phyloP scores from a whole-genome alignment of 2,797 vertebrate genomes.

The Nannoperca australis region DNA sequence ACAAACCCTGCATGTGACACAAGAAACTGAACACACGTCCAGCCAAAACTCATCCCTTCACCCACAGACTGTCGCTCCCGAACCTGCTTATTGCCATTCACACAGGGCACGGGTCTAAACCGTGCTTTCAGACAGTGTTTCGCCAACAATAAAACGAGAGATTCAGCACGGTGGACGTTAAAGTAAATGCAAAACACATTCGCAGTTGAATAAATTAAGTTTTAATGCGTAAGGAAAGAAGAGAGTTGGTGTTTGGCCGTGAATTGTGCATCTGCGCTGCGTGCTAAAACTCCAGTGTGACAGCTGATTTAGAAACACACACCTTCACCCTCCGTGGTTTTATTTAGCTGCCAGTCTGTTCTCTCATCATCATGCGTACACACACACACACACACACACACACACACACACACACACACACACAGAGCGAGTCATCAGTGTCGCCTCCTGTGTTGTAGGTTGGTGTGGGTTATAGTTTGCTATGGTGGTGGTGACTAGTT shows the following conservation, averaged over 20 bases:
- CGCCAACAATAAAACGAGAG: background rate
- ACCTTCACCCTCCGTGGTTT: constrained; percentile 63
- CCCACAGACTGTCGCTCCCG: background rate
- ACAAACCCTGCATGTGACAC: background rate
- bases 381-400: constrained; percentile 34
- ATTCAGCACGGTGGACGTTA: background rate
- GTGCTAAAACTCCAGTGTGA: constrained; percentile 44
- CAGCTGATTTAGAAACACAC: constrained; percentile 58
- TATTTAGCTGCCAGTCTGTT: constrained; percentile 77
- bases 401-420: constrained; percentile 28
- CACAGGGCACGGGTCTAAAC: no score
- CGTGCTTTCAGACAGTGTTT: no score
- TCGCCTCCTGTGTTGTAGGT: constrained; percentile 75
- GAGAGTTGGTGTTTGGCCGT: background rate
- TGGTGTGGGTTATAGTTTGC: constrained; percentile 71
- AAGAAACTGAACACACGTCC: background rate
- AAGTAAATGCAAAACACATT: background rate
- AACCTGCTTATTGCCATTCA: no score
- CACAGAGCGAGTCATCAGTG: constrained; percentile 62
- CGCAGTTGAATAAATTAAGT: no score
- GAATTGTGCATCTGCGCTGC: constrained; percentile 28
- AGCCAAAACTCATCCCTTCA: background rate
- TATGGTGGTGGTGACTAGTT: constrained; percentile 68
- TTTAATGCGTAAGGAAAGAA: background rate
- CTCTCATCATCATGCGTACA: constrained; percentile 27